Base-by-base conservation (phyloP, 2,113 vertebrate genomes). In the Crocuta crocuta region DNA sequence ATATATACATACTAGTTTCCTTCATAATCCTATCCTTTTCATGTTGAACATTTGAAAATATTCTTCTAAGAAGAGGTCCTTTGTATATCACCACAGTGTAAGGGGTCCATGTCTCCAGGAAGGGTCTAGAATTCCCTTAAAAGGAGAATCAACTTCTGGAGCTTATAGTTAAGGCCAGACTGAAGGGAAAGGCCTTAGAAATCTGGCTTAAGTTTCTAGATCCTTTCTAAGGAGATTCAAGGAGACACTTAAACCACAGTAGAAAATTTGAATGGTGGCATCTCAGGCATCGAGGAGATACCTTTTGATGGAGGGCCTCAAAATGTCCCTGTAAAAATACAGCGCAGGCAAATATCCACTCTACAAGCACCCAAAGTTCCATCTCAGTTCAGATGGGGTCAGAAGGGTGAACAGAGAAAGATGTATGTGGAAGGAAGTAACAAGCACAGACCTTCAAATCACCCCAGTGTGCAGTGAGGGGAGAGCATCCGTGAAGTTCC, bases 381-480 rank as follows among this genome's bases (percentile, higher is more conserved):
- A 4, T 70, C 68, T 53, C 31, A n/a, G 0, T 81, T 74, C 73
- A 63, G 55, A 11, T 9, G 24, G n/a, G 23, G 9, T 45, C 21
- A 39, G 39, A 80, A 71, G 33, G 33, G 39, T 39, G 63, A 71
- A 48, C 5, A 10, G 33, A 28, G 28, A 66, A 50, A 16, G 48
- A 79, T 6, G 31, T 16, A n/a, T n/a, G 21, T 33, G 76, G 17
- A 53, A 53, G 10, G 48, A 35, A 50, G 17, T 26, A 12, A 31
- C 6, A 39, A 43, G 9, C 19, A 28, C 50, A 39, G 80, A 2
- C 66, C 13, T 26, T 21, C 31, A 58, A 23, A 35, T 65, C 39
- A 21, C 71, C 7, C 35, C 17, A 7, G 5, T 8, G 21, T 0
- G 0, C 73, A 23, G 15, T 48, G 1, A 5, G 0, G 13, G 26